Evolutionary conservation across 2,888 invertebrate species (phyloP).

Genomic region (Sarcophaga variegata): DNA sequence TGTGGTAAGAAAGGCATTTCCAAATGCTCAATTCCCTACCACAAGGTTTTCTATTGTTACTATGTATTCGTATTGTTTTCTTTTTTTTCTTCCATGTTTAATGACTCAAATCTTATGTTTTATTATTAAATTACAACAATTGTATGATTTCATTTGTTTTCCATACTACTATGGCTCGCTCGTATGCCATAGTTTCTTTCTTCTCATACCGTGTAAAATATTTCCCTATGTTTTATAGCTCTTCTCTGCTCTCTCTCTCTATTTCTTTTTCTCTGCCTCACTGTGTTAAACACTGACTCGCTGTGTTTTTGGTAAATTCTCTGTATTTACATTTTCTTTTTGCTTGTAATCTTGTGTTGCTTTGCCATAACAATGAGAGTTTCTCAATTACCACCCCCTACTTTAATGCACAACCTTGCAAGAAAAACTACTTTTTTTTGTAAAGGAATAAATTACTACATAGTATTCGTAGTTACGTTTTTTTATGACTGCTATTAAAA

Average conservation of each 20-base stretch:
- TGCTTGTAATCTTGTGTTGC: conserved; percentile 28
- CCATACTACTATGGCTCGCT: not conserved
- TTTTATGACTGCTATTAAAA: too few relatives aligned
- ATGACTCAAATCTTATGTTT: conserved; percentile 59
- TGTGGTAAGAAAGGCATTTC: not conserved
- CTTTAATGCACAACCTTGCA: conserved; percentile 60
- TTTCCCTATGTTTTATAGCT: conserved; percentile 46
- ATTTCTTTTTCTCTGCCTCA: not conserved
- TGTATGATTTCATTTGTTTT: conserved; percentile 26
- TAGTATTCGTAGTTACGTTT: too few relatives aligned
- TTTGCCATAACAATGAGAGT: conserved; percentile 30
- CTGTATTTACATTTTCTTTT: conserved; percentile 14
- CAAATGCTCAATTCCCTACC: not conserved
- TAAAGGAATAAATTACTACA: too few relatives aligned
- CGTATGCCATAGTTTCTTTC: not conserved
- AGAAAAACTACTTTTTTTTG: conserved; percentile 54
- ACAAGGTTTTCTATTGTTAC: not conserved
- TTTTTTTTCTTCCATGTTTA: conserved; percentile 1
- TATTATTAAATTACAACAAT: conserved; percentile 45
- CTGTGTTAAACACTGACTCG: too few relatives aligned
- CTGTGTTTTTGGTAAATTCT: conserved; percentile 21
- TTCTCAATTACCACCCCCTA: not conserved
- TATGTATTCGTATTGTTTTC: conserved; percentile 14
- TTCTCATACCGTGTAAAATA: not conserved
- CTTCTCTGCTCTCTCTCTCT: conserved; percentile 16